These are phyloP conservation scores for Rhyacichthys aspro DNA, from an alignment of 2,797 vertebrate genomes.

Conservation along the genomic window DNA sequence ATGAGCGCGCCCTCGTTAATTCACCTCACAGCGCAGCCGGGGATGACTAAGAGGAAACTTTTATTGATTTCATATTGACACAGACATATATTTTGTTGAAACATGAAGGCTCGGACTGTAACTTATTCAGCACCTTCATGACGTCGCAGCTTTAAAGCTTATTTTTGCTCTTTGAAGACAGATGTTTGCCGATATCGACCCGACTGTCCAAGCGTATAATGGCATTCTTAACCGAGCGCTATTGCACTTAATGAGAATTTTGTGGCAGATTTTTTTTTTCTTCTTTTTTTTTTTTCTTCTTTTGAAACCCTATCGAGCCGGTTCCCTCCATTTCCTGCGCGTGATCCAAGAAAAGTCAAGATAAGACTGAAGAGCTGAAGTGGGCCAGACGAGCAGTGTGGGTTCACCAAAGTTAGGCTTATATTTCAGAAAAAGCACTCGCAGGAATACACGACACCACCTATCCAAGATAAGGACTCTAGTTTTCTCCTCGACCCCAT, in stretches of 20 bases:
- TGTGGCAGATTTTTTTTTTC: slow-evolving; percentile 20
- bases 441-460: slow-evolving; percentile 11
- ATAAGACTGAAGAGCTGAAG: slow-evolving; percentile 6
- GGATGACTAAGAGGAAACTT: slow-evolving; percentile 23
- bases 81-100: slow-evolving; percentile 41
- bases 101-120: slow-evolving; percentile 16
- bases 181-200: slow-evolving; percentile 43
- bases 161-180: slow-evolving; percentile 26
- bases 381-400: slow-evolving; percentile 6
- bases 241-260: slow-evolving; percentile 28
- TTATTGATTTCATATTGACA: slow-evolving; percentile 49
- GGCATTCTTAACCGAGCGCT: slow-evolving; percentile 32
- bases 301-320: slow-evolving; percentile 14
- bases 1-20: slow-evolving; percentile 50
- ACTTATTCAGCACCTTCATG: slow-evolving; percentile 41
- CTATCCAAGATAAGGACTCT: slow-evolving; percentile 11
- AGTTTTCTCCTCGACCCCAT: slow-evolving; percentile 20
- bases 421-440: slow-evolving; percentile 17
- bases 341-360: slow-evolving; percentile 3
- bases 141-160: slow-evolving; percentile 29
- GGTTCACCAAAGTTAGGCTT: slow-evolving; percentile 1
- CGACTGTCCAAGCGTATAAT: slow-evolving; percentile 45
- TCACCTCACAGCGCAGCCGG: slow-evolving; percentile 12
- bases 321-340: slow-evolving; percentile 28
- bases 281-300: too few species aligned